A percentile compares a stretch with the other conserved stretches of the same genome.
phyloP scores from a whole-genome alignment of 2,797 vertebrate species.

The Tragelaphus eurycerus region DNA sequence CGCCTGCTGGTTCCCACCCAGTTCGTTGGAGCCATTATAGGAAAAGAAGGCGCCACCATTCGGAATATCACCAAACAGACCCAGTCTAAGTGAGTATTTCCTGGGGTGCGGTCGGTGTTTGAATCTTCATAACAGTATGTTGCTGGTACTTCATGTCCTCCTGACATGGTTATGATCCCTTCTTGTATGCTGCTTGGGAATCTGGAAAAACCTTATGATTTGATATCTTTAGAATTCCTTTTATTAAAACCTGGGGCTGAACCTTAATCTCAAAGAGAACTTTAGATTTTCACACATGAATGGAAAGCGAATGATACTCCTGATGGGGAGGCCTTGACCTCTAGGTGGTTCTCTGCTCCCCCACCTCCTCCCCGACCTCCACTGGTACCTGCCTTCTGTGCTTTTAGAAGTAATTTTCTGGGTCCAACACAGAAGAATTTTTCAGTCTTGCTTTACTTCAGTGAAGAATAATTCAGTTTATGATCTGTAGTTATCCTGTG shows the following conservation, averaged over 20 bases:
- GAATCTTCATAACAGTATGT: neutral
- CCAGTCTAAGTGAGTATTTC: constrained; percentile 93
- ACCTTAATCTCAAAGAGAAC: neutral
- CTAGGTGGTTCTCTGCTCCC: neutral
- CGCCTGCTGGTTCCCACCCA: constrained; percentile 97
- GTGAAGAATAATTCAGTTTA: neutral
- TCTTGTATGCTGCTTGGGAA: neutral
- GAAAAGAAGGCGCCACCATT: constrained; percentile 98
- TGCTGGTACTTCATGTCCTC: neutral
- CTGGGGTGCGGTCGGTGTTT: neutral
- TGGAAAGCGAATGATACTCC: neutral
- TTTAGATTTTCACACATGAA: neutral
- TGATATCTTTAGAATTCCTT: neutral
- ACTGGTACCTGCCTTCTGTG: neutral
- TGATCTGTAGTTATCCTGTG: neutral
- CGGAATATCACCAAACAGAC: constrained; percentile 99
- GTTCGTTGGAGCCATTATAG: constrained; percentile 98
- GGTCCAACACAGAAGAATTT: neutral
- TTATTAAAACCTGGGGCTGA: neutral
- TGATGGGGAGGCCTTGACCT: neutral
- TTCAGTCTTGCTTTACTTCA: neutral
- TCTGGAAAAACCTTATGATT: neutral
- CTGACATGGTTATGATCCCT: neutral
- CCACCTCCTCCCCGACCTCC: too few species aligned
- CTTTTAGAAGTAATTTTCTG: neutral